These are phyloP conservation scores for Polyploca ridens DNA, from an alignment of 2,888 invertebrate species.

Conservation along the genomic window DNA sequence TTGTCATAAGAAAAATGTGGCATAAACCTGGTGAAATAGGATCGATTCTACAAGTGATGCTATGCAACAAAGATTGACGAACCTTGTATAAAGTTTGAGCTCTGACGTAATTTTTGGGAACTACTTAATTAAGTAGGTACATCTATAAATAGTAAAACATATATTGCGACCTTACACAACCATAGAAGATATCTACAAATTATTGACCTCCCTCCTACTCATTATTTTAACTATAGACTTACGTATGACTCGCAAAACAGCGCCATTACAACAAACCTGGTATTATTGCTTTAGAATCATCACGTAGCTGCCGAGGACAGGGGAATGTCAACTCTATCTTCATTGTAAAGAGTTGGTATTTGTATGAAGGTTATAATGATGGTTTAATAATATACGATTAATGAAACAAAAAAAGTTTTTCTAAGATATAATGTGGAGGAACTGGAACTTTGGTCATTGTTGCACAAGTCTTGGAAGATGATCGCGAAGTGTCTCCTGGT, in stretches of 20 bases:
- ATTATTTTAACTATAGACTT: slow-evolving; percentile 35
- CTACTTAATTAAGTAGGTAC: neutral
- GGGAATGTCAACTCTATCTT: slow-evolving; percentile 21
- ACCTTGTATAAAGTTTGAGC: too few species aligned
- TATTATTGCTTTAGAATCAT: slow-evolving; percentile 38
- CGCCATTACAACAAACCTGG: slow-evolving; percentile 24
- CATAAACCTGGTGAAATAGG: too few species aligned
- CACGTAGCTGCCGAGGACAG: slow-evolving; percentile 17
- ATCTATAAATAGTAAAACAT: neutral
- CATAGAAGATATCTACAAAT: slow-evolving; percentile 14
- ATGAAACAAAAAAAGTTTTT: slow-evolving; percentile 33
- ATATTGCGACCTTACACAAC: neutral
- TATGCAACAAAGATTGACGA: too few species aligned
- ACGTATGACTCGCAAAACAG: slow-evolving; percentile 36
- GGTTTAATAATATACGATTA: slow-evolving; percentile 30
- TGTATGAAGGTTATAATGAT: slow-evolving; percentile 15
- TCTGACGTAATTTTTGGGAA: neutral
- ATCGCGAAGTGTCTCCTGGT: slow-evolving; percentile 37
- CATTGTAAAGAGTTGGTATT: slow-evolving; percentile 13
- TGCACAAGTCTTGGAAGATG: slow-evolving; percentile 22
- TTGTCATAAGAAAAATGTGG: too few species aligned
- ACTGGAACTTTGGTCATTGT: neutral
- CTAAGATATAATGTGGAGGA: slow-evolving; percentile 41
- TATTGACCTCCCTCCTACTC: slow-evolving; percentile 18
- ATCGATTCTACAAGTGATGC: too few species aligned